Percentiles rank a stretch among this genome's conserved stretches.
Conservation (phyloP, 2,888 invertebrate species). For the Hypena proboscidalis region DNA sequence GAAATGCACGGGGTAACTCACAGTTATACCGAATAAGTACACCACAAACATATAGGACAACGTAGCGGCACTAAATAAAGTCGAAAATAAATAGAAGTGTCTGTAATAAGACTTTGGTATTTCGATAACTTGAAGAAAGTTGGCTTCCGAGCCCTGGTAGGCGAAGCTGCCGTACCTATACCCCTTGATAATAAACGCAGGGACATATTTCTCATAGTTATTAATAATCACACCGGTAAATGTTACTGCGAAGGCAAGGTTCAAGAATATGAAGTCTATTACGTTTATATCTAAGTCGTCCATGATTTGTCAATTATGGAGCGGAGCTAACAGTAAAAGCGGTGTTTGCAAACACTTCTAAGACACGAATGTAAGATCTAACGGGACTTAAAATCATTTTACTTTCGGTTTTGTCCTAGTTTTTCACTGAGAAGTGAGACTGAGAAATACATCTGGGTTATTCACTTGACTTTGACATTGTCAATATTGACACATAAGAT, state of each 20-base stretch:
- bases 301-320: slow-evolving; percentile 22
- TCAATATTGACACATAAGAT: too few relatives aligned
- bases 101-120: slow-evolving; percentile 92
- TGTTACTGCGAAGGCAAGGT: slow-evolving; percentile 74
- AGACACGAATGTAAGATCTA: slow-evolving; percentile 38
- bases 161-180: slow-evolving; percentile 91
- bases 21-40: slow-evolving; percentile 75
- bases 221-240: slow-evolving; percentile 87
- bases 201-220: slow-evolving; percentile 87
- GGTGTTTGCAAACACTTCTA: slow-evolving; percentile 22
- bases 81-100: slow-evolving; percentile 92
- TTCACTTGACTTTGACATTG: too few relatives aligned
- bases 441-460: background rate
- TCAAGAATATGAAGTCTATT: slow-evolving; percentile 74
- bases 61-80: slow-evolving; percentile 80
- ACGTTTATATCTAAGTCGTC: slow-evolving; percentile 60
- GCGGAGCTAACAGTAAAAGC: slow-evolving; percentile 14
- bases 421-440: slow-evolving; percentile 3
- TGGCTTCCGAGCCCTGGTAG: slow-evolving; percentile 79
- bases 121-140: slow-evolving; percentile 82
- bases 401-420: slow-evolving; percentile 34
- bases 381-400: slow-evolving; percentile 44
- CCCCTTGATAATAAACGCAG: slow-evolving; percentile 86
- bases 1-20: slow-evolving; percentile 77
- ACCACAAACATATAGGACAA: slow-evolving; percentile 77